Evolutionary conservation across 1,140 invertebrate species (phyloP).

Genomic region (Tigriopus japonicus): DNA sequence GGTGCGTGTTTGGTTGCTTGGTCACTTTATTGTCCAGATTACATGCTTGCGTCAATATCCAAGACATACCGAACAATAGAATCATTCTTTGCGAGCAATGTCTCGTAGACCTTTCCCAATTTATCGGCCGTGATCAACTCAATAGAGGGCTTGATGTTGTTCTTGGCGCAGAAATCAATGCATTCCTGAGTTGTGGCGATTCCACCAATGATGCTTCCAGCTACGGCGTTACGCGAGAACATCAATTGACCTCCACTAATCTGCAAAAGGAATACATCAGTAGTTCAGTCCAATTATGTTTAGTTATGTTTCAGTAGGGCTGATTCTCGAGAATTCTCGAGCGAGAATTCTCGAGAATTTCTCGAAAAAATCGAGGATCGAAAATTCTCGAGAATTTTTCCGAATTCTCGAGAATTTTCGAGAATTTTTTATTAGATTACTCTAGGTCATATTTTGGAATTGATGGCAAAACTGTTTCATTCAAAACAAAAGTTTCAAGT

Average conservation of each 20-base stretch:
- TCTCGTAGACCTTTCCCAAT: neutral
- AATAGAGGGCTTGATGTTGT: neutral
- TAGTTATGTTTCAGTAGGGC: too few relatives aligned
- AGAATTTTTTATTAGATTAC: too few relatives aligned
- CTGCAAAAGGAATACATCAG: neutral
- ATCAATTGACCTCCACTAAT: neutral
- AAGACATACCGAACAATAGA: neutral
- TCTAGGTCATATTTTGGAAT: too few relatives aligned
- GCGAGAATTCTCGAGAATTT: too few relatives aligned
- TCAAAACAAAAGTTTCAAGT: too few relatives aligned
- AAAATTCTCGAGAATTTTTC: too few relatives aligned
- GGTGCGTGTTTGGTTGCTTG: too few relatives aligned
- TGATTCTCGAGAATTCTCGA: too few relatives aligned
- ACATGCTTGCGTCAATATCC: constrained; percentile 1
- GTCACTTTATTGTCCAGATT: neutral
- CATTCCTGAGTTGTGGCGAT: constrained; percentile 1
- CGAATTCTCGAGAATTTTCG: too few relatives aligned
- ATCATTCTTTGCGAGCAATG: neutral
- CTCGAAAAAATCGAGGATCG: too few relatives aligned
- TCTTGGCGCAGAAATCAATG: constrained; percentile 2
- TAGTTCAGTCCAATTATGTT: neutral
- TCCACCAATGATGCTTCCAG: constrained; percentile 1
- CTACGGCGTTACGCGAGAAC: neutral
- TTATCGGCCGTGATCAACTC: neutral
- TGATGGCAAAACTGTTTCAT: too few relatives aligned